Evolutionary conservation across 2,113 vertebrate species (phyloP), one percentile per base, ranked within the genome.

Genomic region (Pygoscelis antarcticus): DNA sequence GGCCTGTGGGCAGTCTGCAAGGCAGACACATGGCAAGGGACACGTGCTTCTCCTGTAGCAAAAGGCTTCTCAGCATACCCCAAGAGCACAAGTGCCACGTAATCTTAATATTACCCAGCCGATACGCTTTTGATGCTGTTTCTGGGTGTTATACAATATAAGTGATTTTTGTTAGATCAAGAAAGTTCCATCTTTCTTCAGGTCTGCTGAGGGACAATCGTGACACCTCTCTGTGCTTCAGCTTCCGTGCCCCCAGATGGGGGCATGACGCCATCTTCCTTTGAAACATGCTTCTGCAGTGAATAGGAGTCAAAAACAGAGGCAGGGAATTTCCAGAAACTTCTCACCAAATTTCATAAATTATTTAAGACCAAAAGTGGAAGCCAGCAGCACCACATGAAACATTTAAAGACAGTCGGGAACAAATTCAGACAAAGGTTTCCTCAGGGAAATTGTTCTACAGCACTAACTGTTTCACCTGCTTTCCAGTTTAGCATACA

Each of bases 191-290:
- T 55, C 69, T 40, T 38, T 52, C 40, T 36, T 20, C 30, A 36
- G 58, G 58, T 72, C 58, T 29, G 25, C 79, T 29, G 58, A 64
- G 57, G 44, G 27, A 40, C 10, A 21, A 36, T 21, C 16, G 9
- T 4, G 16, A 18, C 62, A 30, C 1, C 64, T 54, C 62, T 25
- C 64, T 6, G 12, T 58, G 64, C 47, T 58, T 57, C 75, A 30
- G 47, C 49, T 76, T 15, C 49, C 0, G 0, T 1, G 1, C 8
- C n/a, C 49, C 20, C 6, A 9, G 29, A 18, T 3, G 17, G 34
- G 36, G 60, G 13, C 16, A 30, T 2, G 46, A 44, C 26, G 69
- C 62, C 60, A 5, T 14, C 61, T 55, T 32, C 58, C 83, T 74
- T 36, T 11, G 49, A 51, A 52, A 65, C 6, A 4, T 4, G 22